Evolutionary conservation across 2,113 vertebrate species (phyloP), one percentile per base, ranked within the genome.

Genomic region (human (Homo sapiens)): DNA sequence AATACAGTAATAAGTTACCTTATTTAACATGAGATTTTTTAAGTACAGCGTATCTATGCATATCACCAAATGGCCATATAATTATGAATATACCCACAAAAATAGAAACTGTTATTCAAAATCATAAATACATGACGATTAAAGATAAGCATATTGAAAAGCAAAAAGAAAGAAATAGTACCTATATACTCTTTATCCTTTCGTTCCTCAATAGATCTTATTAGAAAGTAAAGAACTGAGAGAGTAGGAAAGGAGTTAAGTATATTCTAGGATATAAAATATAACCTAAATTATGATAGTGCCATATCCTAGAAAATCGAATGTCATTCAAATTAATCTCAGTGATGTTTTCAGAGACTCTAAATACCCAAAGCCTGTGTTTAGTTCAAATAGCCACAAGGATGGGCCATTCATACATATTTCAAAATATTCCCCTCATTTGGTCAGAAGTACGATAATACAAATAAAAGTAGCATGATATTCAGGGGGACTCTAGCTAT

Each of bases 81-180:
- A 82, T 86, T 95, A 90, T 59, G 13, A 88, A 40, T 61, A 91
- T 25, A 73, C 2, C 20, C 55, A 89, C 3, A 92, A 82, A 97
- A 93, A 61, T 14, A 78, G 17, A 79, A 96, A 76, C 68, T 61
- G 78, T 85, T 88, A 84, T 48, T 93, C 75, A 94, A 96, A 93
- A 88, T 92, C 50, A 96, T 25, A 97, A 85, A 90, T 72, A 80
- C 23, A 35, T 76, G 93, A 85, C 17, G 93, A 93, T 13, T 92
- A 83, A 90, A 97, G 30, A 76, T 18, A 76, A 96, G 38, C 6
- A 92, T 43, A 89, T 76, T 95, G 92, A 96, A 96, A 88, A 89
- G 30, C 13, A 93, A 92, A 96, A 27, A 50, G 52, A 72, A 94
- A 57, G 52, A 61, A 55, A 93, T 92, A 88, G 79, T 59, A 20